Percentiles rank a stretch among this genome's conserved stretches.
Evolutionary conservation across 2,113 vertebrate genomes (phyloP).

Genomic region (Sinocyclocheilus anshuiensis): DNA sequence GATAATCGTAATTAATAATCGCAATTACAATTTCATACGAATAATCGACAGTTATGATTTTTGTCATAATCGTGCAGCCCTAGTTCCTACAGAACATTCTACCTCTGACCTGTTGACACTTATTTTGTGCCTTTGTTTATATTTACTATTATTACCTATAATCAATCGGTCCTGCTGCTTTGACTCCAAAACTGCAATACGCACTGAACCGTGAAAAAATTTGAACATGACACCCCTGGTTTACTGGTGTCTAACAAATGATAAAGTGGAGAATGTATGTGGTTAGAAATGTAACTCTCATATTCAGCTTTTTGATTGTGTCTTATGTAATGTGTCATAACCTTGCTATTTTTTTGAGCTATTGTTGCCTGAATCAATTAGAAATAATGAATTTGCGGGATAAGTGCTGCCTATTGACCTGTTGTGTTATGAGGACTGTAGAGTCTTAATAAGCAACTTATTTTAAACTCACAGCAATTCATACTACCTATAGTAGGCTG

Average conservation of each 20-base stretch:
- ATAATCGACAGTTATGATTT: no score
- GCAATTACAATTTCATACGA: no score
- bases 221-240: no score
- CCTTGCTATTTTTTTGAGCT: background rate
- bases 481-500: background rate
- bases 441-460: background rate
- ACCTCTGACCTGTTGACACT: no score
- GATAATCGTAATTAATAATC: no score
- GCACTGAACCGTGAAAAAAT: no score
- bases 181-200: no score
- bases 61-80: no score
- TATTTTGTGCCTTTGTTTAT: no score
- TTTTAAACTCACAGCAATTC: background rate
- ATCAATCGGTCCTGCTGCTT: no score
- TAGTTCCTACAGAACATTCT: no score
- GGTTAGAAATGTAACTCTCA: background rate
- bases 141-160: no score
- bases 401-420: background rate
- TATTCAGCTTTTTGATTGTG: background rate
- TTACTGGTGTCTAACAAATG: background rate
- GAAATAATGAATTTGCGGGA: background rate
- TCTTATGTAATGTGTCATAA: background rate
- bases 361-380: background rate
- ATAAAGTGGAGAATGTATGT: background rate
- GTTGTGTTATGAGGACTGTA: background rate